These are phyloP conservation scores for Canis aureus DNA, from an alignment of 2,113 vertebrate genomes.

Conservation along the genomic window DNA sequence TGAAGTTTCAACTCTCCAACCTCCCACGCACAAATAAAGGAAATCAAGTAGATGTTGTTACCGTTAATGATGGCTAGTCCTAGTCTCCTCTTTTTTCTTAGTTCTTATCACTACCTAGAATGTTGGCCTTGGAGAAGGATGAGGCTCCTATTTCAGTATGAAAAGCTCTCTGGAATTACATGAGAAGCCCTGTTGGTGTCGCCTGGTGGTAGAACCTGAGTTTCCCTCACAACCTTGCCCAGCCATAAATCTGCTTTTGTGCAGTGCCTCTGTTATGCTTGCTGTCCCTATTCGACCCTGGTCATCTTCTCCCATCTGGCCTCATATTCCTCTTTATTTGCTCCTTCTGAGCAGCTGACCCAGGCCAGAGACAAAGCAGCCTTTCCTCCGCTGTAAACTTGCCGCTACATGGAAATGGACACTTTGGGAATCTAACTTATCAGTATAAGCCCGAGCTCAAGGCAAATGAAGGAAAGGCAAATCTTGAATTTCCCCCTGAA, in stretches of 20 bases:
- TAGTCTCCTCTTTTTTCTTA: not conserved
- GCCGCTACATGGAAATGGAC: accelerated
- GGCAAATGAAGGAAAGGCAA: slow-evolving; percentile 7
- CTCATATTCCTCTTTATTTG: not conserved
- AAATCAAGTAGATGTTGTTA: not conserved
- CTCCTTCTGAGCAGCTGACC: not conserved
- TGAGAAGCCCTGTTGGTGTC: not conserved
- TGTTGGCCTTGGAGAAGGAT: not conserved
- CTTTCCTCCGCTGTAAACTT: not conserved
- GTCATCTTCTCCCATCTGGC: not conserved
- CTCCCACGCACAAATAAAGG: not conserved
- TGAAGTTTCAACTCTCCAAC: no score
- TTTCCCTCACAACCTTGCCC: not conserved
- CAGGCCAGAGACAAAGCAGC: not conserved
- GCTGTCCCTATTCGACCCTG: accelerated
- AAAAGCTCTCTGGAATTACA: not conserved
- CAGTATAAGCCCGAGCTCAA: not conserved
- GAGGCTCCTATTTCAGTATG: not conserved
- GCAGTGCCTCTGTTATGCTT: not conserved
- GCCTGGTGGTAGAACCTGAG: not conserved
- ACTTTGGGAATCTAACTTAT: not conserved
- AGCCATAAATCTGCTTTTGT: not conserved
- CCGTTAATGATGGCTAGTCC: no score
- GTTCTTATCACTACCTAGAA: not conserved
- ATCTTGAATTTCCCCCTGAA: not conserved